Evolutionary conservation across 2,113 vertebrate species (phyloP).

Genomic region (Gambusia holbrooki): DNA sequence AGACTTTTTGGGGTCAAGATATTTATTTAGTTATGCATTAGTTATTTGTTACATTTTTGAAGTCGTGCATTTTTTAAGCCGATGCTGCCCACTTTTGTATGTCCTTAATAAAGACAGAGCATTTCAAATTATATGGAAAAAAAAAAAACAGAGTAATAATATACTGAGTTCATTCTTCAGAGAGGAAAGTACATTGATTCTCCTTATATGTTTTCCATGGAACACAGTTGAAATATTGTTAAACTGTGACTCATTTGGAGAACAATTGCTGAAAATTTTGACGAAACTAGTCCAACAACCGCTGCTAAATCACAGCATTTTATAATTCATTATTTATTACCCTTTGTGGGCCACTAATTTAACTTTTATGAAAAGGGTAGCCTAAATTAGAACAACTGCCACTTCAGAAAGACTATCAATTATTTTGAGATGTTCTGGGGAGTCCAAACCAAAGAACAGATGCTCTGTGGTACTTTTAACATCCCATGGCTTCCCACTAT

Average conservation of each 20-base stretch:
- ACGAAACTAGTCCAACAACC: not conserved
- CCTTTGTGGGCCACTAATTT: not conserved
- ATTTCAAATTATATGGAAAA: not conserved
- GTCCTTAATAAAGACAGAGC: not conserved
- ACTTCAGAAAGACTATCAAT: conserved; percentile 18
- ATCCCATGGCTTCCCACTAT: conserved; percentile 24
- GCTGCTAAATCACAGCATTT: conserved; percentile 6
- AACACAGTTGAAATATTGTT: not conserved
- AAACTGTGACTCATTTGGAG: not conserved
- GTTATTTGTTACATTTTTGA: not conserved
- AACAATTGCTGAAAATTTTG: not conserved
- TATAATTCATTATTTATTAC: conserved; percentile 11
- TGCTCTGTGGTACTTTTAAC: conserved; percentile 31
- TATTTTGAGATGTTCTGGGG: conserved; percentile 18
- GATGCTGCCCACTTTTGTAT: not conserved
- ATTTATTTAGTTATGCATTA: not conserved
- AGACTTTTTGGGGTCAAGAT: conserved; percentile 4
- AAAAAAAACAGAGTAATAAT: not conserved
- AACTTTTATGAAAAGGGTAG: conserved; percentile 18
- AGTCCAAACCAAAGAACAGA: conserved; percentile 20
- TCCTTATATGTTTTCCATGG: not conserved
- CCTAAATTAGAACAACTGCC: conserved; percentile 24
- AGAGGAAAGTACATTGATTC: not conserved
- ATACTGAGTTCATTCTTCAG: not conserved
- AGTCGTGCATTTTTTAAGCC: not conserved